Base-by-base conservation (phyloP, 1,140 invertebrate genomes). In the Penaeus japonicus region DNA sequence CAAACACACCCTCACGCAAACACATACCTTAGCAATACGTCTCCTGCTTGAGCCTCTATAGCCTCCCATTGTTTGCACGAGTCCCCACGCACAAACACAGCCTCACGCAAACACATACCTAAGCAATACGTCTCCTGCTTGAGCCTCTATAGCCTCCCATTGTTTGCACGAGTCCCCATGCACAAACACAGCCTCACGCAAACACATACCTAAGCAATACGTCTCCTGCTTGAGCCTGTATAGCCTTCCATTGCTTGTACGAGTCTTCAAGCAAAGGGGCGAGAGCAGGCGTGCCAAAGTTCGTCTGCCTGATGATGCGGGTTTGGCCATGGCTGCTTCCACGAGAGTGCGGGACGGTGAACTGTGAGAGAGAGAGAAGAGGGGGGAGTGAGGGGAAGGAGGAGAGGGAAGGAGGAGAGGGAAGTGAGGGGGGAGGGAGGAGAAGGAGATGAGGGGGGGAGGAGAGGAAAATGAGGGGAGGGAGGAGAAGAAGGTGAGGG, bases 281-380 rank as follows among this genome's bases (percentile, higher is more conserved):
- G 18, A 86, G 54, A 0, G 75, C 55, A 2, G 84, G 75, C 18
- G 35, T 27, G 27, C 75, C 84, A n/a, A 47, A 65, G 55, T 86
- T 86, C 1, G 77, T 57, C 32, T 27, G 54, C 3, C 84, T 75
- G 39, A 53, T 86, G 55, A 86, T 86, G 10, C 84, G 75, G 5
- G 70, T 79, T 18, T 86, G 84, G n/a, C 84, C 84, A 17, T 79
- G 75, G 24, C 84, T 86, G 75, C 75, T 79, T 27, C 84, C 84
- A 0, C 84, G 75, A 55, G 75, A 39, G 57, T 86, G 84, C 18
- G 84, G 84, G 17, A 80, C 12, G 15, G 84, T 75, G 57, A 86
- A 80, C 84, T 86, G 77, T 0, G 32, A 18, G 57, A 12, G 18
- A 5, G 15, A 4, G 5, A 4, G 4, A 4, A 75, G 18, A 35